These are phyloP conservation scores for Contarinia nasturtii DNA, from an alignment of 1,140 invertebrate genomes.

Conservation along the genomic window DNA sequence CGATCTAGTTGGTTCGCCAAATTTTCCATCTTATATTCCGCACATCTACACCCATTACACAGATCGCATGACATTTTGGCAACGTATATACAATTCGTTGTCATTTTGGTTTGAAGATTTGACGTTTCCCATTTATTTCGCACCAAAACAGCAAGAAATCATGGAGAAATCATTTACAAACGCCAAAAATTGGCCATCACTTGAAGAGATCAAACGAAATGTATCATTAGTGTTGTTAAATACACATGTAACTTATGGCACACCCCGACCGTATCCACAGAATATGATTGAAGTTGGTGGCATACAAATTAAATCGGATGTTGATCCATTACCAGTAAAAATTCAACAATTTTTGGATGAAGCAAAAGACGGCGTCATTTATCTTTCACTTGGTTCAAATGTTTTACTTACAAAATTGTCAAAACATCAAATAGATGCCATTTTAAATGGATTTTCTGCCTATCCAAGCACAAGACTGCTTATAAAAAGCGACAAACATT, in stretches of 20 bases:
- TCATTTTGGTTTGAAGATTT: slow-evolving; percentile 1
- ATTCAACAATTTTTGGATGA: slow-evolving; percentile 36
- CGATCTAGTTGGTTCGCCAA: slow-evolving; percentile 8
- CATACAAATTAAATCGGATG: neutral
- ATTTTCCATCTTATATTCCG: slow-evolving; percentile 7
- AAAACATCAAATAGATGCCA: slow-evolving; percentile 22
- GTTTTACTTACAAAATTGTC: slow-evolving; percentile 24
- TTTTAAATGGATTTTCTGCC: slow-evolving; percentile 28
- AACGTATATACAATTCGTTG: slow-evolving; percentile 26
- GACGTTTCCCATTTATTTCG: slow-evolving; percentile 5
- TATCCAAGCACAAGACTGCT: slow-evolving; percentile 33
- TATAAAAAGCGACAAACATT: slow-evolving; percentile 42
- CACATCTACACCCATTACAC: slow-evolving; percentile 15
- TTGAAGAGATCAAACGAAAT: slow-evolving; percentile 10
- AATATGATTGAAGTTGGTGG: slow-evolving; percentile 11
- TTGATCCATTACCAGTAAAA: slow-evolving; percentile 20
- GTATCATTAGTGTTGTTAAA: slow-evolving; percentile 19
- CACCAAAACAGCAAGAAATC: slow-evolving; percentile 10
- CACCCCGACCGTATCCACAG: slow-evolving; percentile 17
- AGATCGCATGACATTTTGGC: slow-evolving; percentile 28
- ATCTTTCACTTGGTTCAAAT: slow-evolving; percentile 39
- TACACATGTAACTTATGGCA: slow-evolving; percentile 18
- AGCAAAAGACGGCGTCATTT: slow-evolving; percentile 37
- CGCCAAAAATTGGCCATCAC: slow-evolving; percentile 4
- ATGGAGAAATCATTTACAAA: slow-evolving; percentile 13